These are phyloP conservation scores for Albula goreensis DNA, from an alignment of 2,113 vertebrate species.

Conservation along the genomic window DNA sequence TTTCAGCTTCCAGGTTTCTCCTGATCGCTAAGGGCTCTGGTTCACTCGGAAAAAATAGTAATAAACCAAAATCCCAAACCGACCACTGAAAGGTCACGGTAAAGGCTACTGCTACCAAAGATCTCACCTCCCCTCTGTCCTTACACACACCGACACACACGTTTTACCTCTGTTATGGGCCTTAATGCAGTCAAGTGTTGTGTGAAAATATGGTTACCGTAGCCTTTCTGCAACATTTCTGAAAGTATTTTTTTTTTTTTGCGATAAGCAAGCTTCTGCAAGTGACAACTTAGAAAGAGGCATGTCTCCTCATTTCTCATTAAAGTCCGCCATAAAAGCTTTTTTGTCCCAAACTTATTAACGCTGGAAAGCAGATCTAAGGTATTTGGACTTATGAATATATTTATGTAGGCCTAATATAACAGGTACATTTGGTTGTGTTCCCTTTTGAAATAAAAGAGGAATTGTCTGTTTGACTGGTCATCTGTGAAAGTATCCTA, in stretches of 20 bases:
- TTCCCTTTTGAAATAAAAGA: slow-evolving; percentile 34
- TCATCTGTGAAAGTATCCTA: slow-evolving; percentile 47
- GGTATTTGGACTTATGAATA: slow-evolving; percentile 13
- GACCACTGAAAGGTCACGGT: neutral
- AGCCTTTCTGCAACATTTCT: neutral
- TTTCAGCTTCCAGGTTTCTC: neutral
- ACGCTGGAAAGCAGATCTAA: slow-evolving; percentile 14
- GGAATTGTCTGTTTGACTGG: slow-evolving; percentile 42
- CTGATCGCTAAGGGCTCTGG: slow-evolving; percentile 2
- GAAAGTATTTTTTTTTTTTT: neutral
- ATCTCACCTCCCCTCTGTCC: slow-evolving; percentile 7
- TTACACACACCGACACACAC: neutral
- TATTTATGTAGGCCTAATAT: slow-evolving; percentile 16
- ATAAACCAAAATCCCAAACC: neutral
- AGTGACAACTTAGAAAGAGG: neutral
- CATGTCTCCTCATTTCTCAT: neutral
- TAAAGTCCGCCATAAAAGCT: neutral
- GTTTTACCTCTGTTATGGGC: slow-evolving; percentile 15
- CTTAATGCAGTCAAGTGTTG: slow-evolving; percentile 11
- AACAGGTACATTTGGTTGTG: slow-evolving; percentile 8
- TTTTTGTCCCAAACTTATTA: slow-evolving; percentile 2
- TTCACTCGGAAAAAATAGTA: neutral
- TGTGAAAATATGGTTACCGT: neutral
- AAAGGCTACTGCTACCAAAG: slow-evolving; percentile 16
- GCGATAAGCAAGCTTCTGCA: neutral